Percentiles rank a stretch among this genome's conserved stretches.
Evolutionary conservation across 2,113 vertebrate genomes (phyloP).

Genomic region (Pogonocichla stellata): DNA sequence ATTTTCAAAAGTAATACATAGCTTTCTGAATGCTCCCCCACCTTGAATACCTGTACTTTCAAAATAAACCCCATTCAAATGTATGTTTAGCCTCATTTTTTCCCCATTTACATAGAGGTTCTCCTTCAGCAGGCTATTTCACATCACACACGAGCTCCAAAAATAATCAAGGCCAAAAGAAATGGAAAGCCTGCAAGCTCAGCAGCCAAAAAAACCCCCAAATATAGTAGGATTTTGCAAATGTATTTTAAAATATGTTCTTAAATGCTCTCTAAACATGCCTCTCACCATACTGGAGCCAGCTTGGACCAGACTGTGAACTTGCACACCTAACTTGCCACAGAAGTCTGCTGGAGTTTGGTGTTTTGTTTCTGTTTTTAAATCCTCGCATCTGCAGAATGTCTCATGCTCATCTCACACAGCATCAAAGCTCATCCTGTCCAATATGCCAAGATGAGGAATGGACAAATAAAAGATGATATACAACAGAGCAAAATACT

Average conservation of each 20-base stretch:
- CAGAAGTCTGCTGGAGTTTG: not conserved
- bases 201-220: not conserved
- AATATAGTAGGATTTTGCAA: not conserved
- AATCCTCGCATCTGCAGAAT: slow-evolving; percentile 20
- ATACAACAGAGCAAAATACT: slow-evolving; percentile 5
- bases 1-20: rapidly evolving
- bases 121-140: not conserved
- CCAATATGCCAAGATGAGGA: not conserved
- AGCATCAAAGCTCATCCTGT: slow-evolving; percentile 32
- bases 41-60: not conserved
- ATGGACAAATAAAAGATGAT: slow-evolving; percentile 14
- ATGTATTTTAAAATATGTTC: not conserved
- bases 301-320: not conserved
- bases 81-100: not conserved
- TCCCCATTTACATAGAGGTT: not conserved
- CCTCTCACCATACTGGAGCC: not conserved
- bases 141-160: not conserved
- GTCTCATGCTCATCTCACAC: not conserved
- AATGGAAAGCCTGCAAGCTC: not conserved
- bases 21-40: not conserved
- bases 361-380: not conserved
- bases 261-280: not conserved
- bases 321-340: not conserved
- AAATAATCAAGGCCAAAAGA: not conserved
- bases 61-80: not conserved